Evolutionary conservation across 2,888 invertebrate species (phyloP).

Genomic region (Caenorhabditis panamensis): DNA sequence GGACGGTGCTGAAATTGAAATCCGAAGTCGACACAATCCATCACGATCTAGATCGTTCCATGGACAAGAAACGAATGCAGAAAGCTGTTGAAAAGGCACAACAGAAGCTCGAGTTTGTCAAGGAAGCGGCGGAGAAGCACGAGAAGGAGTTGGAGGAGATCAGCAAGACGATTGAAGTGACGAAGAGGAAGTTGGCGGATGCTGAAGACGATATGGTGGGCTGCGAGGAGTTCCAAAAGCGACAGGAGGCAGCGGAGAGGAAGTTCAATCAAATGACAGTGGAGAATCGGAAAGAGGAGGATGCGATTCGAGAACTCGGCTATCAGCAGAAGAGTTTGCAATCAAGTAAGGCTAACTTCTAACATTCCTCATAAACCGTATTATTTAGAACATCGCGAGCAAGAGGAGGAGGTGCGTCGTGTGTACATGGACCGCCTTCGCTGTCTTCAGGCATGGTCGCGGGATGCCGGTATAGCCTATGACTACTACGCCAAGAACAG

Average conservation of each 20-base stretch:
- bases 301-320: conserved; percentile 7
- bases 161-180: background rate
- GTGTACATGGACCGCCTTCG: conserved; percentile 3
- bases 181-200: conserved; percentile 16
- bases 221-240: conserved; percentile 3
- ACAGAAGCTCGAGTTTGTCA: conserved; percentile 8
- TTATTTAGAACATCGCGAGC: conserved; percentile 8
- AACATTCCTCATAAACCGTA: no score
- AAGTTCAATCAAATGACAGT: background rate
- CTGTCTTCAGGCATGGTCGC: background rate
- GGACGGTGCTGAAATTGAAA: background rate
- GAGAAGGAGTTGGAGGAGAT: background rate
- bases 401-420: background rate
- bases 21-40: background rate
- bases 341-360: conserved; percentile 30
- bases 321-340: conserved; percentile 8
- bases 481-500: conserved; percentile 62
- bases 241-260: background rate
- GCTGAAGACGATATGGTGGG: conserved; percentile 15
- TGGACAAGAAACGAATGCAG: conserved; percentile 17
- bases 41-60: background rate
- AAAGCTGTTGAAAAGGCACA: background rate
- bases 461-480: conserved; percentile 61
- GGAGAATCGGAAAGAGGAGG: conserved; percentile 19
- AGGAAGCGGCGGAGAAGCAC: background rate